A percentile compares a stretch with the other conserved stretches of the same genome.
Conservation (phyloP, 2,888 invertebrate species). For the Tridacna crocea region DNA sequence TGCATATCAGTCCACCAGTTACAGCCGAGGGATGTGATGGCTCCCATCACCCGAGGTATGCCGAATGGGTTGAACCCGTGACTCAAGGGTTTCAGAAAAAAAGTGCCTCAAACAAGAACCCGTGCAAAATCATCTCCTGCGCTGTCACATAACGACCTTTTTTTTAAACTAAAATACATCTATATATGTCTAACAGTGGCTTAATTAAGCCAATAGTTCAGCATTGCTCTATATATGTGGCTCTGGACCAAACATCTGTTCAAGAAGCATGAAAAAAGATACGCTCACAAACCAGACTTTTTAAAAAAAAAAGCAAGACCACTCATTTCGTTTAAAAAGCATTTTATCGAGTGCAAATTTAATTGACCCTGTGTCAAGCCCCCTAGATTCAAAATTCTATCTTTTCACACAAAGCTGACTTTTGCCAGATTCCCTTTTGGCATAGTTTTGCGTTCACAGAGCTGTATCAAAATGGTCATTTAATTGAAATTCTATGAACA, state of each 20-base stretch:
- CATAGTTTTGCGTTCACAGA: constrained; percentile 21
- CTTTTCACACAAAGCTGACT: constrained; percentile 14
- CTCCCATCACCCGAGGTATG: too few relatives aligned
- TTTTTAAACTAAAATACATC: too few relatives aligned
- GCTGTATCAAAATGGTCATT: constrained; percentile 29
- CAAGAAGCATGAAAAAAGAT: neutral
- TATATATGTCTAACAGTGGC: too few relatives aligned
- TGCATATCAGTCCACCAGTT: too few relatives aligned
- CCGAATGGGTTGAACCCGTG: too few relatives aligned
- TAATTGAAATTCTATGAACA: constrained; percentile 26
- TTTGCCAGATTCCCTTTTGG: constrained; percentile 20
- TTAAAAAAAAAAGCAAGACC: neutral
- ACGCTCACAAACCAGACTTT: neutral
- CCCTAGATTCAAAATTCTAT: neutral
- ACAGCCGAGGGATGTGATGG: too few relatives aligned
- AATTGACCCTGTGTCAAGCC: constrained; percentile 22
- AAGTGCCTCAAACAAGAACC: too few relatives aligned
- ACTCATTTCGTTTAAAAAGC: neutral
- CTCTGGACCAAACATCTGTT: neutral
- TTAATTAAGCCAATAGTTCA: neutral
- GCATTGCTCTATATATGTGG: too few relatives aligned
- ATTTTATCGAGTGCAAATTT: constrained; percentile 28
- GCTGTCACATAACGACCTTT: too few relatives aligned
- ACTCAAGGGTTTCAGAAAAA: too few relatives aligned
- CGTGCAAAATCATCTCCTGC: too few relatives aligned